Evolutionary conservation across 1,140 invertebrate genomes (phyloP).

Genomic region (Eriocheir sinensis): DNA sequence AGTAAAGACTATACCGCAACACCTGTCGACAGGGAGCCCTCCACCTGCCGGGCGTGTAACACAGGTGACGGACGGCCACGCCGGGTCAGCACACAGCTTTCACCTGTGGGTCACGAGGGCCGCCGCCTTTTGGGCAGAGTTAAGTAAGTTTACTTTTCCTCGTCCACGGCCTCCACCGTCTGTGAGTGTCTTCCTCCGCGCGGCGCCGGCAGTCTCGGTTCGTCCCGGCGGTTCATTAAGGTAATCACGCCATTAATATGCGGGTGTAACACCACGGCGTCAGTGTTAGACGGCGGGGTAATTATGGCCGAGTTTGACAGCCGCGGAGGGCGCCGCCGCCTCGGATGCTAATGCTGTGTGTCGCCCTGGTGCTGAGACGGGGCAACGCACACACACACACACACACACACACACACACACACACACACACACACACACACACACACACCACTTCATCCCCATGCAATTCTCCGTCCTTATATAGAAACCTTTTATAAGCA

Average conservation of each 20-base stretch:
- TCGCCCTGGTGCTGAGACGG: neutral
- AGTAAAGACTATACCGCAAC: no score
- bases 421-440: slow-evolving; percentile 51
- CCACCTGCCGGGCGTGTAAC: no score
- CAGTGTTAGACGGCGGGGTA: neutral
- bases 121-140: no score
- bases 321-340: neutral
- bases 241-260: neutral
- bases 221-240: neutral
- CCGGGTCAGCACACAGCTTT: no score
- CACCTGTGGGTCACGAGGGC: no score
- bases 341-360: neutral
- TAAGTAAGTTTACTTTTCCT: no score
- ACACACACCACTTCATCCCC: neutral
- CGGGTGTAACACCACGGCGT: neutral
- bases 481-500: neutral
- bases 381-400: slow-evolving; percentile 32
- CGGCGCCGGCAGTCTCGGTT: neutral
- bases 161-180: no score
- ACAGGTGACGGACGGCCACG: no score
- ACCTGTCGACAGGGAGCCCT: no score
- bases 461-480: neutral
- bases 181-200: no score
- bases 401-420: slow-evolving; percentile 49
- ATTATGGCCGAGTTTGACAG: slow-evolving; percentile 14